Evolutionary conservation across 2,113 vertebrate species (phyloP).

Genomic region (Channa maculata): DNA sequence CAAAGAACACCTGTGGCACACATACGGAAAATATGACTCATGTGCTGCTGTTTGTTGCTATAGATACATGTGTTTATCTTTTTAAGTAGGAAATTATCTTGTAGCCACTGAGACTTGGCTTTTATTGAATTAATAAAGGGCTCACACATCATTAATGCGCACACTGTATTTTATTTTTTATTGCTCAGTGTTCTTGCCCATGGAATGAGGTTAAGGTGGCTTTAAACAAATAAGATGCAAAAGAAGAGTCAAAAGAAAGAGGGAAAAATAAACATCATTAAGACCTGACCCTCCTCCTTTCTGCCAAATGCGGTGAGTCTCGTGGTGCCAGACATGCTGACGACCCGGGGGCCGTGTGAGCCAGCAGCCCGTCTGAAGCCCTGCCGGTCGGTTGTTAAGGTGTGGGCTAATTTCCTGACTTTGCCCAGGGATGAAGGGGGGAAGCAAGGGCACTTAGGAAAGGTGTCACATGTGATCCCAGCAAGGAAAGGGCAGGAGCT

Average conservation of each 20-base stretch:
- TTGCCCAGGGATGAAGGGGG: conserved; percentile 35
- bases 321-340: conserved; percentile 66
- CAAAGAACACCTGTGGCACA: conserved; percentile 59
- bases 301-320: conserved; percentile 56
- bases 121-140: conserved; percentile 6
- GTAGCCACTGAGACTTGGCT: conserved; percentile 9
- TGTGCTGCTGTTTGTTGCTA: conserved; percentile 55
- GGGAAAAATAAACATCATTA: conserved; percentile 62
- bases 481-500: conserved; percentile 31
- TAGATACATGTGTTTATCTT: conserved; percentile 54
- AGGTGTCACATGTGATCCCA: conserved; percentile 61
- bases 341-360: conserved; percentile 49
- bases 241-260: not conserved
- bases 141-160: conserved; percentile 10
- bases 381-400: conserved; percentile 60
- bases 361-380: conserved; percentile 57
- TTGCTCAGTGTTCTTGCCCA: not conserved
- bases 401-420: conserved; percentile 65
- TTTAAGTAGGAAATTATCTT: conserved; percentile 33
- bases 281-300: conserved; percentile 28
- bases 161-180: not conserved
- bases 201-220: not conserved
- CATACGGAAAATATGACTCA: conserved; percentile 69
- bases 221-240: conserved; percentile 26
- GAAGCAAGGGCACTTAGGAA: conserved; percentile 22